Base-by-base conservation (phyloP, 2,888 invertebrate genomes). In the Nymphalis polychloros region DNA sequence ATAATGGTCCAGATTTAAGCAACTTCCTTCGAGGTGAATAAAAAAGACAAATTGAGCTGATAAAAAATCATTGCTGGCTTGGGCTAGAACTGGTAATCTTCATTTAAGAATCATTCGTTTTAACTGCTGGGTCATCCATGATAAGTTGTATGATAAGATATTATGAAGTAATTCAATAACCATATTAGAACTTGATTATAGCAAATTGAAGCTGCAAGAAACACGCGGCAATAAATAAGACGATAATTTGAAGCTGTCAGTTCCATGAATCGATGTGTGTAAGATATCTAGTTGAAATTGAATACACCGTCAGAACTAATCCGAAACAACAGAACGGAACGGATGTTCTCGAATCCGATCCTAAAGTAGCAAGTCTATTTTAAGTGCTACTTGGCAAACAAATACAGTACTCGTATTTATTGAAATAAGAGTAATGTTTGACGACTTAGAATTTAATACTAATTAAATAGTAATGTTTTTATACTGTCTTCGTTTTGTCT, bases 291-390 rank as follows among this genome's bases (percentile, higher is more conserved):
- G 61, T 61, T 61, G 49, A 49, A 63, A 63, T 47, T 27, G 27
- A 47, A 63, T 47, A 63, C 47, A 55, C 63, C 47, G 53, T 63
- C 63, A 55, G 55, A 52, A 63, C 55, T 63, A 55, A 63, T 57
- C 41, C 57, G 57, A 20, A 20, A 31, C 55, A 64, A 64, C 57
- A 47, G 48, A 49, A 31, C 23, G 55, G 27, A 46, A 27, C 64
- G 59, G 57, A 64, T 59, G 57, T 64, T 64, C 64, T 59, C 49
- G 49, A 64, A 59, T 59, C 59, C 41, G 49, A 64, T 49, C 16
- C 59, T 35, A 59, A 64, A 64, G 57, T 59, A 57, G 59, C 48
- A 50, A 52, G 35, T 35, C 49, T 52, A 63, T 63, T 63, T 63
- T 31, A 52, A 63, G 35, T 60, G 60, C n/a, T 60, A 27, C 60